A percentile compares a stretch with the other conserved stretches of the same genome.
Conservation (phyloP, 2,113 vertebrate genomes). For the Sigmodon hispidus region DNA sequence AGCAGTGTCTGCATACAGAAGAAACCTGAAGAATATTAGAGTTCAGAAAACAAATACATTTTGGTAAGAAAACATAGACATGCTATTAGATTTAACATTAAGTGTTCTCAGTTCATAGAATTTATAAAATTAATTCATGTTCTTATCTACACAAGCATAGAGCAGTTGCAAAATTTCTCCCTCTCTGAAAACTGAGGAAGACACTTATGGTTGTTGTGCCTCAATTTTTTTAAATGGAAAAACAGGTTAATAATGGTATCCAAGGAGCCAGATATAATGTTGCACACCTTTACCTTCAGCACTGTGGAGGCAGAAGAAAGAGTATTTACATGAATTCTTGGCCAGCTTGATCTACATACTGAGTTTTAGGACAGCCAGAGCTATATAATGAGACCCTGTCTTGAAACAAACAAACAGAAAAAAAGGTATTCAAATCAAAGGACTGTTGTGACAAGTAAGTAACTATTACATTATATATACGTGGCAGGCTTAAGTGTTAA, state of each 20-base stretch:
- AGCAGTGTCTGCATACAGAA: not conserved
- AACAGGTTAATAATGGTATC: not conserved
- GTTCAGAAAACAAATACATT: not conserved
- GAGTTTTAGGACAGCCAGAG: not conserved
- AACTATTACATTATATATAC: not conserved
- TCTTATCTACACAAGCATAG: not conserved
- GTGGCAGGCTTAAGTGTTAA: not conserved
- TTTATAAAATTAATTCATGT: not conserved
- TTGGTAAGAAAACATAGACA: not conserved
- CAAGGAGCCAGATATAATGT: not conserved
- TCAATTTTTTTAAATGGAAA: not conserved
- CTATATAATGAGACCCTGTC: not conserved
- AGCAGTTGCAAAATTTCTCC: not conserved
- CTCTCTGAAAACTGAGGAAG: not conserved
- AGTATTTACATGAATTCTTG: not conserved
- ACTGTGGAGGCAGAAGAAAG: not conserved
- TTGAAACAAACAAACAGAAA: not conserved
- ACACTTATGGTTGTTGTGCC: not conserved
- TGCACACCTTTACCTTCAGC: not conserved
- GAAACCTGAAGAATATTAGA: not conserved
- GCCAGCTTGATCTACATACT: too few relatives aligned
- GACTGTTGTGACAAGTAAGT: not conserved
- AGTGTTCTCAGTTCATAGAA: not conserved
- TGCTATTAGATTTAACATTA: not conserved
- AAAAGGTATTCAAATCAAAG: slow-evolving; percentile 5